Conservation (phyloP, 1,140 invertebrate species). For the Neodiprion fabricii region DNA sequence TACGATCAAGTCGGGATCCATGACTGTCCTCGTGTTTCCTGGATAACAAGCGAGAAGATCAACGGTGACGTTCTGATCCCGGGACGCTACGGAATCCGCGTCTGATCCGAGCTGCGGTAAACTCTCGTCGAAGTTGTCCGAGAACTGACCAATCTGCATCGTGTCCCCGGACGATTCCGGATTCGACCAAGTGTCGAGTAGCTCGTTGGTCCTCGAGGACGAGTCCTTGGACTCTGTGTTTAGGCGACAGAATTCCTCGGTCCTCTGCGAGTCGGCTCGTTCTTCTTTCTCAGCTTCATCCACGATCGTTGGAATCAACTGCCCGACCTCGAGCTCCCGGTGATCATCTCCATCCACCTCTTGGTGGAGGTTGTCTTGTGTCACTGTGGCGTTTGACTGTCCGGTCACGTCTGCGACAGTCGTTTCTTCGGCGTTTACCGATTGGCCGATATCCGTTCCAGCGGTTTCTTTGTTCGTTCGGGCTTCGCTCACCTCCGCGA, state of each 20-base stretch:
- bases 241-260: background rate
- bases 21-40: no score
- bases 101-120: background rate
- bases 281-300: background rate
- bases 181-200: background rate
- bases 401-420: constrained; percentile 14
- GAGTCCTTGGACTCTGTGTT: background rate
- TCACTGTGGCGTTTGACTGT: constrained; percentile 6
- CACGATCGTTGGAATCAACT: background rate
- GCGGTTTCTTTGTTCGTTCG: background rate
- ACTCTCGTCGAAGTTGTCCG: constrained; percentile 31
- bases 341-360: background rate
- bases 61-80: background rate
- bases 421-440: constrained; percentile 21
- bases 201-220: background rate
- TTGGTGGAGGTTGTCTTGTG: background rate
- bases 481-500: constrained; percentile 32
- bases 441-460: background rate
- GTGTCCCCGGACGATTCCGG: background rate
- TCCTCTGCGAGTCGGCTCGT: background rate
- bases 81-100: background rate
- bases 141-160: constrained; percentile 30
- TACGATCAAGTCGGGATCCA: background rate
- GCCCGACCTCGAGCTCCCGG: background rate
- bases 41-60: background rate